Percentiles rank a stretch among this genome's conserved stretches.
phyloP scores from a whole-genome alignment of 2,797 vertebrate species.

The Scomberomorus guttatus region DNA sequence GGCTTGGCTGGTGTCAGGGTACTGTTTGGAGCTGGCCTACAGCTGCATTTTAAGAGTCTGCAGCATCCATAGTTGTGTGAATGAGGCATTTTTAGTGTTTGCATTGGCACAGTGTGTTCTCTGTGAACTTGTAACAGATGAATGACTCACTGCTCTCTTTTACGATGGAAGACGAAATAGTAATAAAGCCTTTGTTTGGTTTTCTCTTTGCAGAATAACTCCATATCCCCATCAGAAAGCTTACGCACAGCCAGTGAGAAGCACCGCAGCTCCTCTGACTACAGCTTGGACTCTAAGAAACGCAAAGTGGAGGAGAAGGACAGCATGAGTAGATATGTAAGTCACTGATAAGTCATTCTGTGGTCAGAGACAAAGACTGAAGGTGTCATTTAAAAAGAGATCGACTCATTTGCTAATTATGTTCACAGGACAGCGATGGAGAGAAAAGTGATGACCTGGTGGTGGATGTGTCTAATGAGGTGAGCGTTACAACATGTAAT shows the following conservation, averaged over 20 bases:
- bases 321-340: constrained; percentile 95
- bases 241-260: constrained; percentile 93
- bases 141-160: constrained; percentile 62
- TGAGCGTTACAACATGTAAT: constrained; percentile 65
- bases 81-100: constrained; percentile 71
- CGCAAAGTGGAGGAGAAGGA: constrained; percentile 97
- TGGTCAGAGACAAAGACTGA: neutral
- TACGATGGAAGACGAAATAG: constrained; percentile 43
- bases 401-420: constrained; percentile 44
- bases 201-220: constrained; percentile 90
- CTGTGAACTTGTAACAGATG: constrained; percentile 60
- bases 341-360: constrained; percentile 54
- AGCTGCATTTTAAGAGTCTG: constrained; percentile 80
- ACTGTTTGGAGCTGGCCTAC: constrained; percentile 76
- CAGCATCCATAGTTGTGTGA: constrained; percentile 66
- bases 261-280: constrained; percentile 93
- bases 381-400: neutral
- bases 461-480: constrained; percentile 99
- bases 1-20: constrained; percentile 81
- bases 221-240: constrained; percentile 95
- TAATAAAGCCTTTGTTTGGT: constrained; percentile 58
- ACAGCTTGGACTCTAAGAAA: constrained; percentile 94
- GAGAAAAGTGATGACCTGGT: constrained; percentile 99
- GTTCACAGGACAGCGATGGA: constrained; percentile 95
- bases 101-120: constrained; percentile 57